phyloP scores from a whole-genome alignment of 2,113 vertebrate genomes.

The Etheostoma cragini region DNA sequence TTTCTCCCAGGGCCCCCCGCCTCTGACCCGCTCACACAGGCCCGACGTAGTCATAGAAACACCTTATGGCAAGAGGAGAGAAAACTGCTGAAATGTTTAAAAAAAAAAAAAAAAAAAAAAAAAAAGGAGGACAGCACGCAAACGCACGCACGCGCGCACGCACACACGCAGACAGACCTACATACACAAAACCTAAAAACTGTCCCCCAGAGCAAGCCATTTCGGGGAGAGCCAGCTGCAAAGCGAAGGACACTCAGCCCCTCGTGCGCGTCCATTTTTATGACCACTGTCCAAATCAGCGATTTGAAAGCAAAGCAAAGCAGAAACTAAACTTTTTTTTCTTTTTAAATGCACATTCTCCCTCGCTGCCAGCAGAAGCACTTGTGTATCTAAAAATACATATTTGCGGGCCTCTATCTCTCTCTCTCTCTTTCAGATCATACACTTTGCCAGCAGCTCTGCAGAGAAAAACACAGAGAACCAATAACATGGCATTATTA shows the following conservation, averaged over 20 bases:
- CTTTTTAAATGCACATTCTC: not conserved
- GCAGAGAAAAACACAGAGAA: conserved; percentile 22
- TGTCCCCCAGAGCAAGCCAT: conserved; percentile 71
- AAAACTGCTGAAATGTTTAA: conserved; percentile 83
- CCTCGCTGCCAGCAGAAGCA: conserved; percentile 29
- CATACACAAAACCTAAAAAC: conserved; percentile 60
- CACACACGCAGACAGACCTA: conserved; percentile 26
- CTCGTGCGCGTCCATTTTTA: conserved; percentile 53
- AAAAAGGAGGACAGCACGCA: conserved; percentile 57
- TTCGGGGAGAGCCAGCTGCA: conserved; percentile 77
- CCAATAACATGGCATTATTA: conserved; percentile 75
- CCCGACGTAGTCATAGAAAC: conserved; percentile 96
- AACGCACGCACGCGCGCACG: conserved; percentile 18
- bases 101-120: conserved; percentile 41
- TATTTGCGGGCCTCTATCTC: conserved; percentile 7
- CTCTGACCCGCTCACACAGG: conserved; percentile 87
- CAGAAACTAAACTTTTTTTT: conserved; percentile 44
- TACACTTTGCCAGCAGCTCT: conserved; percentile 49
- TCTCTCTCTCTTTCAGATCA: conserved; percentile 29
- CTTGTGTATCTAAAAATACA: conserved; percentile 52
- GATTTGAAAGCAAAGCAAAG: conserved; percentile 47
- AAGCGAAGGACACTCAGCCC: conserved; percentile 66
- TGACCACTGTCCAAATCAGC: conserved; percentile 70
- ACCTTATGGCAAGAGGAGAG: conserved; percentile 87
- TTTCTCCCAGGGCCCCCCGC: conserved; percentile 93